Conservation (phyloP, 2,888 invertebrate species). For the Torymus aiolomorphi region DNA sequence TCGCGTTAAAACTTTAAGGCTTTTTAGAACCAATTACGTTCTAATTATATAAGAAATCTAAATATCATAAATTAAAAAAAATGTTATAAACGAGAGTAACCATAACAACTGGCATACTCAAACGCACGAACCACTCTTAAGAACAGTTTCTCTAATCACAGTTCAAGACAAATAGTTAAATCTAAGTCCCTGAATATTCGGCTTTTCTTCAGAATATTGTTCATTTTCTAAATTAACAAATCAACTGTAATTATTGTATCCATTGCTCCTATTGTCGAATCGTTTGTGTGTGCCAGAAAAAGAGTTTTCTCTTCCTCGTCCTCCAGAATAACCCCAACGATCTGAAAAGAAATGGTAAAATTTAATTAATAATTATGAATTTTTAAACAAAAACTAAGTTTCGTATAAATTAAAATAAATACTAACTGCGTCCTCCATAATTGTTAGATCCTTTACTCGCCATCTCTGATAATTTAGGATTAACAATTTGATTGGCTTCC, state of each 20-base stretch:
- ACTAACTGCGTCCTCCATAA: slow-evolving; percentile 76
- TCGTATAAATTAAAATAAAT: slow-evolving; percentile 24
- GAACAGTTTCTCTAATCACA: slow-evolving; percentile 61
- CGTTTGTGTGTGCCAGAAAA: slow-evolving; percentile 68
- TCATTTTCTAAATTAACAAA: slow-evolving; percentile 54
- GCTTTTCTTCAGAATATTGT: slow-evolving; percentile 56
- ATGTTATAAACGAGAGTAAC: slow-evolving; percentile 33
- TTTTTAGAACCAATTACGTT: slow-evolving; percentile 48
- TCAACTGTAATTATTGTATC: slow-evolving; percentile 67
- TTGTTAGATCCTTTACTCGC: slow-evolving; percentile 82
- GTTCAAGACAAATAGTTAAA: slow-evolving; percentile 59
- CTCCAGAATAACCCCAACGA: slow-evolving; percentile 69
- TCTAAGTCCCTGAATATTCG: slow-evolving; percentile 58
- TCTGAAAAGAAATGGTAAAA: slow-evolving; percentile 61
- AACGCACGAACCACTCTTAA: slow-evolving; percentile 55
- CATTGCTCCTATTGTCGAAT: slow-evolving; percentile 67
- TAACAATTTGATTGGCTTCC: slow-evolving; percentile 91
- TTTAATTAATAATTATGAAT: slow-evolving; percentile 1
- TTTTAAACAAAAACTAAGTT: slow-evolving; percentile 6
- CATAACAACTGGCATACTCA: slow-evolving; percentile 45
- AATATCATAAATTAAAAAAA: slow-evolving; percentile 49
- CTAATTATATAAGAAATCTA: slow-evolving; percentile 47
- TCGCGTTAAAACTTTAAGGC: slow-evolving; percentile 43
- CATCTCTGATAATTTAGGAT: slow-evolving; percentile 90
- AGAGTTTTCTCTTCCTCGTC: slow-evolving; percentile 68